Evolutionary conservation across 2,797 vertebrate genomes (phyloP), one percentile per base, ranked within the genome.

Genomic region (Silurus lanzhouensis): DNA sequence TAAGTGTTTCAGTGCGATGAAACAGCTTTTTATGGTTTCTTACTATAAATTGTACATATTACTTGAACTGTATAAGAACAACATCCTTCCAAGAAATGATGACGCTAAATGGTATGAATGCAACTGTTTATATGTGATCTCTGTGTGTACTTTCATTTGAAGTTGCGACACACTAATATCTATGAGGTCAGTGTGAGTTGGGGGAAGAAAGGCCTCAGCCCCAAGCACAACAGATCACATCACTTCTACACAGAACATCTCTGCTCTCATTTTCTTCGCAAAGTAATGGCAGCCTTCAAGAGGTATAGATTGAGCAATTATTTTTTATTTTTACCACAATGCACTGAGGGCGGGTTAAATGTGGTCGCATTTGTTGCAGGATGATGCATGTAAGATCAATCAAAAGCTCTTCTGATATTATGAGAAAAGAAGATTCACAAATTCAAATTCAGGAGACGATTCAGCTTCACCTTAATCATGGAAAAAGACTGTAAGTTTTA

Each of bases 81-180:
- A 3, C 14, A 55, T 55, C 27, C n/a, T 75, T 27, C 13, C 14
- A 27, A 5, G 14, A 57, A 3, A 27, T 17, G 4, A 38, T 38
- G 4, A 38, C 4, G 38, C 38, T 38, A 38, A 38, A 38, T 13
- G 8, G n/a, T 44, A 46, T 22, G 7, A n/a, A 63, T 79, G 19
- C 48, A 68, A 25, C 57, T 67, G 17, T 48, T 14, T 38, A 70
- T 70, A 57, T 38, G 3, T 68, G 12, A 17, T 31, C 22, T 64
- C 8, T 86, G 10, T 82, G 20, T 66, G 57, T 57, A 2, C 44
- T 79, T 81, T 25, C 70, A 1, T 81, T 48, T 82, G 6, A 79
- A 95, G 93, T 85, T 95, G 86, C 92, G 92, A 55, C 93, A 94
- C 87, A 95, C 93, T 58, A 94, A 93, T 88, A 93, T 94, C 84